Percentiles rank a stretch among this genome's conserved stretches.
Evolutionary conservation across 2,113 vertebrate species (phyloP).

Genomic region (Nerophis ophidion): DNA sequence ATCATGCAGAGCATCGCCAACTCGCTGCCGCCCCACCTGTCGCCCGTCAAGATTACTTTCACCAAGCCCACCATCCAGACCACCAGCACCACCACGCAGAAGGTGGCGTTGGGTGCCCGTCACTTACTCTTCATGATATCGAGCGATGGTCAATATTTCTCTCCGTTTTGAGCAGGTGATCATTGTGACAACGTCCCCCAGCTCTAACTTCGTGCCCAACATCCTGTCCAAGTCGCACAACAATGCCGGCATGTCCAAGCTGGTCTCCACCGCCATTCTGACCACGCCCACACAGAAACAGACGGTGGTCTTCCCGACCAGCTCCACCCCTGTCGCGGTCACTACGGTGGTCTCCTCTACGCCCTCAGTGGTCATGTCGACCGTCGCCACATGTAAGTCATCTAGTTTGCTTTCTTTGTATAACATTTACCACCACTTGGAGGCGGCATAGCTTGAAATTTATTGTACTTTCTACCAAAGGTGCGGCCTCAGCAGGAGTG

Average conservation of each 20-base stretch:
- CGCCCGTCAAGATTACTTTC: constrained; percentile 98
- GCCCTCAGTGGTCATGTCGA: constrained; percentile 91
- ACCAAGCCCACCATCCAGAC: constrained; percentile 95
- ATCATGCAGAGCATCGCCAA: constrained; percentile 99
- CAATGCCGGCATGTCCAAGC: constrained; percentile 90
- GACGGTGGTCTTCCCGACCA: constrained; percentile 86
- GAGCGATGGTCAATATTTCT: neutral
- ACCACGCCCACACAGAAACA: constrained; percentile 85
- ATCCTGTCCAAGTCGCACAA: constrained; percentile 98
- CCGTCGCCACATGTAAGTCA: constrained; percentile 81
- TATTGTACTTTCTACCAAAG: constrained; percentile 41
- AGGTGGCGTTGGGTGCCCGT: constrained; percentile 60
- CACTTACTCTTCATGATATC: neutral
- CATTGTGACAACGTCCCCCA: constrained; percentile 96
- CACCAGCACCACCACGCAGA: constrained; percentile 92
- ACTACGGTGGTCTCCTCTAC: constrained; percentile 88
- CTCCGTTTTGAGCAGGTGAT: constrained; percentile 80
- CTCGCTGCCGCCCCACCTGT: constrained; percentile 95
- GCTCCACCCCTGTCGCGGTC: constrained; percentile 73
- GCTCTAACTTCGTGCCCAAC: constrained; percentile 96
- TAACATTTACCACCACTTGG: neutral
- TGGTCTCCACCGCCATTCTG: constrained; percentile 84
- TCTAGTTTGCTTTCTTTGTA: neutral
- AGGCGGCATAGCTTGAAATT: neutral
- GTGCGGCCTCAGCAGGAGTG: constrained; percentile 80